Evolutionary conservation across 2,113 vertebrate species (phyloP), one percentile per base, ranked within the genome.

Genomic region (Phyllopteryx taeniolatus): DNA sequence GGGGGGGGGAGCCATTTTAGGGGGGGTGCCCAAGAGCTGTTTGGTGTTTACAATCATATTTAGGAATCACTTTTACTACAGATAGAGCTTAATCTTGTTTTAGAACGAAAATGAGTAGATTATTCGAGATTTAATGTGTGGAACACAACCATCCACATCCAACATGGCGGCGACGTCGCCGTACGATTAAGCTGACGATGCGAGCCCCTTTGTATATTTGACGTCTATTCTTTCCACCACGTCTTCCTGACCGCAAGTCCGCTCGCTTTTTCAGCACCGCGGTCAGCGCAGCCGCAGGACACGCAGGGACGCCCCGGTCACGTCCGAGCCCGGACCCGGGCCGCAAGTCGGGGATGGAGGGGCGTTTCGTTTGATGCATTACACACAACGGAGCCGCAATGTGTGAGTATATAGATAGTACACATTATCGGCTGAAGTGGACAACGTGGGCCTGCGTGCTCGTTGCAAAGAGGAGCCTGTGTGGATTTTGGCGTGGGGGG

Each of bases 211-310:
- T 11, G 1, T 2, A 11, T n/a, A 10, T 10, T n/a, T 11, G 44
- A 13, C 44, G 44, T 22, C 53, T 22, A 20, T 53, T 20, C 51
- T 53, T 53, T 53, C 51, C 51, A 8, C 19, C 51, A 10, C 51
- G 8, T 8, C 51, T 47, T 47, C 2, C 44, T 11, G 9, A 46
- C 11, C 3, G 46, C 46, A 17, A 49, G 19, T 56, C 53, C 9
- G n/a, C 20, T 12, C 10, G 10, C 2, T 56, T 54, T 66, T 83
- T 86, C 82, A 85, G 84, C 69, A 85, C 79, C 75, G 8, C 17
- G 82, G 84, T 74, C 84, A 85, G 86, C 71, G 72, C 76, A 47
- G 10, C 77, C 17, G 13, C 27, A 54, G 64, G 8, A 19, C 15
- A 14, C 17, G 15, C 60, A 11, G 15, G 35, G 20, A 56, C 53